Evolutionary conservation across 2,113 vertebrate species (phyloP), one percentile per base, ranked within the genome.

Genomic region (Pluvianellus socialis): DNA sequence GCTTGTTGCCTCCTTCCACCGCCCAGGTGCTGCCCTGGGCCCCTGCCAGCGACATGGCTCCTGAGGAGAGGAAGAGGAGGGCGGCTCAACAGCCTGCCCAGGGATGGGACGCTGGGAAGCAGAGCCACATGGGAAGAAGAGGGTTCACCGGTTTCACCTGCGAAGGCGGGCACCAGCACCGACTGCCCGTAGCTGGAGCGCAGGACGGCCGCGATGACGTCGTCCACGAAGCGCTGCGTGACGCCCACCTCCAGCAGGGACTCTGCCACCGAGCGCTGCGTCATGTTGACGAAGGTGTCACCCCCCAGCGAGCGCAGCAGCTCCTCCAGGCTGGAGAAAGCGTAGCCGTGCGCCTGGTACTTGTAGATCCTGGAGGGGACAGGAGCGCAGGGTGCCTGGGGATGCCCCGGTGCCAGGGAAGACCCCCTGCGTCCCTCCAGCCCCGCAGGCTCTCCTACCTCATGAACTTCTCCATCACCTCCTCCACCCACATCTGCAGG

Each of bases 391-490:
- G 23, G 8, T 19, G 19, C 30, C 6, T 0, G 4, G 71, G 83
- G 79, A 88, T 0, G 4, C 9, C 6, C 6, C 0, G 0, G 44
- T 27, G 35, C 27, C 1, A 1, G 32, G 11, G 27, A 56, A 77
- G n/a, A 14, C 14, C 5, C n/a, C 10, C 42, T 16, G 9, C 1
- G 3, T 30, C 9, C 8, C 32, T 8, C 16, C 44, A 17, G n/a
- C 50, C 19, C 32, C 0, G 0, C 0, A 1, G 38, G 71, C 15
- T 50, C 26, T 95, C 98, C 38, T 96, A 99, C 99, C 99, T 99
- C 99, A 99, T 99, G 97, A 99, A 99, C 96, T 99, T 99, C 97
- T 99, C 99, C 99, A 99, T 99, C 95, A 99, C 99, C 97, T 99
- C 99, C 96, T 99, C 99, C 95, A 99, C 99, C 99, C 99, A 99